These are phyloP conservation scores for Heterotis niloticus DNA, from an alignment of 2,113 vertebrate species.

Conservation along the genomic window DNA sequence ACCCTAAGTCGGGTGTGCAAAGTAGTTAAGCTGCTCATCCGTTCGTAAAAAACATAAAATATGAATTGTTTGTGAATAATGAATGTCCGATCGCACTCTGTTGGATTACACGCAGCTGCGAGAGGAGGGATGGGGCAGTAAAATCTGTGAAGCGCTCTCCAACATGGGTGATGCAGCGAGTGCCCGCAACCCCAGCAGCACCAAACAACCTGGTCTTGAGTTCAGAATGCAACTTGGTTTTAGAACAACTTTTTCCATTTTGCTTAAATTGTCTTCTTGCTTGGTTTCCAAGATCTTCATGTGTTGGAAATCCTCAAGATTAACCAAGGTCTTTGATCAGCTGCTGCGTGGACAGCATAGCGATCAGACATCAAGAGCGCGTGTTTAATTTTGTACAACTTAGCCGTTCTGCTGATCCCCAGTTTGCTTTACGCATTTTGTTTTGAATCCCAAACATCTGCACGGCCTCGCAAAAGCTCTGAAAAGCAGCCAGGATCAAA, in stretches of 20 bases:
- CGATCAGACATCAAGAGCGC: not conserved
- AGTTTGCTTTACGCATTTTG: not conserved
- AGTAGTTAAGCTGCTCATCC: not conserved
- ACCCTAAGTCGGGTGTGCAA: not conserved
- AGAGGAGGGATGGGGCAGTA: not conserved
- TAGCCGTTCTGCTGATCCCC: not conserved
- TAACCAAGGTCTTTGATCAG: not conserved
- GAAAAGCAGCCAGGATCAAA: not conserved
- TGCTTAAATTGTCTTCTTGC: not conserved
- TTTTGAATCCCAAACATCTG: not conserved
- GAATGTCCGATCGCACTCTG: conserved; percentile 25
- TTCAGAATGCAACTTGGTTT: not conserved
- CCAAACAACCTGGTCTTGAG: too few relatives aligned
- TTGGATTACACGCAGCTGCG: conserved; percentile 19
- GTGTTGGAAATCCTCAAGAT: not conserved
- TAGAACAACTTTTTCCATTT: not conserved
- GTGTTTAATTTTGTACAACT: not conserved
- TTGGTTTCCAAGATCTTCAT: not conserved
- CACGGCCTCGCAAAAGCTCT: not conserved
- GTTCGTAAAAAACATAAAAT: conserved; percentile 24
- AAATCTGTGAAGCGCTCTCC: too few relatives aligned
- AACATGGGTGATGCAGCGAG: not conserved
- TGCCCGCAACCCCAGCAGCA: too few relatives aligned
- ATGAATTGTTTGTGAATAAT: conserved; percentile 32
- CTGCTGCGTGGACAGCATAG: too few relatives aligned